phyloP scores from a whole-genome alignment of 2,113 vertebrate species.

The Microtus ochrogaster region DNA sequence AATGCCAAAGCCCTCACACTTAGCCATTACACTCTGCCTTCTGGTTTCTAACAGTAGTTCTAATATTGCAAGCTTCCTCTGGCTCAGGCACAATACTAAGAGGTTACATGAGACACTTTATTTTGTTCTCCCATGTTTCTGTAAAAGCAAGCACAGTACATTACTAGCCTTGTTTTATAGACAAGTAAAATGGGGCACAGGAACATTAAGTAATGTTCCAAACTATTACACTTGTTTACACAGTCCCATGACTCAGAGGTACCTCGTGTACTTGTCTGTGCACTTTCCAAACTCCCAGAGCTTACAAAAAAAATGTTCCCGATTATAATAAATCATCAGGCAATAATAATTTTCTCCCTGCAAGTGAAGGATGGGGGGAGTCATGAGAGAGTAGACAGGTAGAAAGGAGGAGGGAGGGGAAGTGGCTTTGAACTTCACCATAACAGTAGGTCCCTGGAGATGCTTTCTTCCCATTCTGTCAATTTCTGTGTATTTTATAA shows the following conservation, averaged over 20 bases:
- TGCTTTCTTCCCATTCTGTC: conserved; percentile 5
- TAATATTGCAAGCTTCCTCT: conserved; percentile 14
- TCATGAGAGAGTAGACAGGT: neutral
- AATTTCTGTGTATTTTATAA: conserved; percentile 12
- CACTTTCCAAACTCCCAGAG: conserved; percentile 40
- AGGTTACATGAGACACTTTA: conserved; percentile 1
- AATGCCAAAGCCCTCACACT: neutral
- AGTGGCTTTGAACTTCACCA: neutral
- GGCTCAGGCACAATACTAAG: neutral
- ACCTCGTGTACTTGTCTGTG: conserved; percentile 17
- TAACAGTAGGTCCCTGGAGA: neutral
- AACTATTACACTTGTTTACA: conserved; percentile 42
- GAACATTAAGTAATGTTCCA: neutral
- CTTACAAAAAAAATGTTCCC: conserved; percentile 43
- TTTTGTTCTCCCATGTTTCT: conserved; percentile 49
- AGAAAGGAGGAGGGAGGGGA: neutral
- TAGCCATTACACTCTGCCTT: neutral
- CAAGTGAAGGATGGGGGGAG: neutral
- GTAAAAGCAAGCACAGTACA: conserved; percentile 10
- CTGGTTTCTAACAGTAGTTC: neutral
- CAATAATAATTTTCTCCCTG: conserved; percentile 21
- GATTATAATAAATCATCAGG: conserved; percentile 27
- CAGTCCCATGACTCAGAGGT: conserved; percentile 23
- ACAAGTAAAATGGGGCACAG: neutral
- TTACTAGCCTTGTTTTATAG: conserved; percentile 39